Evolutionary conservation across 2,113 vertebrate genomes (phyloP), one percentile per base, ranked within the genome.

Genomic region (Cephalopholis sonnerati): DNA sequence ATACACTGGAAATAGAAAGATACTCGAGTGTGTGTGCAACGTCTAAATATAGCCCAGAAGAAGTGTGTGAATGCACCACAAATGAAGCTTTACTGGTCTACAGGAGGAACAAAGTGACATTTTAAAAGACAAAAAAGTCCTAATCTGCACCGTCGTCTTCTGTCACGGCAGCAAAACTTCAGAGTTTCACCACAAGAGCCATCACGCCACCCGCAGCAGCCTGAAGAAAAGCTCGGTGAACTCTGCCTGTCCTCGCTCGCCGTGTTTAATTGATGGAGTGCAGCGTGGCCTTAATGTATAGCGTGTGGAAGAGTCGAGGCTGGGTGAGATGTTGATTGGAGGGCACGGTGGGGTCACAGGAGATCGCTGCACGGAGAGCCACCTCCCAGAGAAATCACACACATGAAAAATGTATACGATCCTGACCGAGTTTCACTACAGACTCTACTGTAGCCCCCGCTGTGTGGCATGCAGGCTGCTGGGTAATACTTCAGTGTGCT

Each of bases 201-300:
- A 41, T 86, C 70, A 62, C 55, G 55, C 74, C 63, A 72, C 61
- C 36, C 0, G 61, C 76, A 54, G 80, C 79, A 50, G 22, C 20
- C 41, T 5, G 77, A 11, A 81, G 46, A 20, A 41, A 82, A 74
- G 84, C 77, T 74, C 57, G 1, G 17, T 92, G 91, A 94, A 92
- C 93, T 92, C 92, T 79, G 67, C 66, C 57, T 84, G 87, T 92
- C 89, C 91, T 92, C 73, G 82, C 77, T 75, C 13, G 8, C 63
- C 88, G 91, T 93, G 86, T 93, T 94, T 94, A 89, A 93, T 93
- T 84, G 70, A 94, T 94, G 86, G 9, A 13, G 29, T 7, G n/a
- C 79, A 67, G 63, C 29, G 62, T 63, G 69, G 79, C 69, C 85
- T 88, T 84, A 88, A 89, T 85, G 86, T 91, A 91, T 91, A 71